Base-by-base conservation (phyloP, 2,888 invertebrate species). In the Phortica okadai region DNA sequence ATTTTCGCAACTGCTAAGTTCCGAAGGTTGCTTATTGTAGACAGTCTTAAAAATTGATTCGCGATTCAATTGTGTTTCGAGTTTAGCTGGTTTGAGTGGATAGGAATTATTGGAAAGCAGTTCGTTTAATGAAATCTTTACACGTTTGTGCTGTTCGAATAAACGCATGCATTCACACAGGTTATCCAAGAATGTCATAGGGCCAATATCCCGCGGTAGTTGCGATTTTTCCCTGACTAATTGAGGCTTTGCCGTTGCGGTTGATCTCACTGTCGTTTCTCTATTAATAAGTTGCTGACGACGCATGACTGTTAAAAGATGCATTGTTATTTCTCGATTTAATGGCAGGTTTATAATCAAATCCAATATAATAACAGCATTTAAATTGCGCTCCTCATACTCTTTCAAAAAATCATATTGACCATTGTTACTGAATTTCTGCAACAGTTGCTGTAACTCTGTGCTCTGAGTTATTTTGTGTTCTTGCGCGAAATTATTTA, bases 401-500 rank as follows among this genome's bases (percentile, higher is more conserved):
- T 90, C 87, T 14, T 86, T 83, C 44, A 92, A 78, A 44, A 89
- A 90, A 4, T 82, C 80, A 79, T 90, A 90, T 50, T 90, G 87
- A 2, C 83, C 82, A 78, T 89, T 89, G 6, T 77, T 77, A 14
- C 82, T 81, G 76, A 89, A 86, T 56, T 90, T 89, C 54, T 85
- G 86, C n/a, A 90, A 77, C 0, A 91, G 79, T 2, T 79, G 77
- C 73, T 89, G 88, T 5, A 85, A 54, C 21, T 90, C 88, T 0
- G 84, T 76, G 45, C 83, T 83, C 44, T 87, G 85, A 25, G 86
- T 82, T 2, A 90, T 79, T 8, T 86, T 84, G 76, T 92, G 90
- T 1, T 87, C 81, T 74, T 90, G 89, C 0, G 91, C 89, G 82
- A 94, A 94, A n/a, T 93, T 93, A 84, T 94, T 94, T 0, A 94